Conservation (phyloP, 1,140 invertebrate species). For the Drosophila dunni region DNA sequence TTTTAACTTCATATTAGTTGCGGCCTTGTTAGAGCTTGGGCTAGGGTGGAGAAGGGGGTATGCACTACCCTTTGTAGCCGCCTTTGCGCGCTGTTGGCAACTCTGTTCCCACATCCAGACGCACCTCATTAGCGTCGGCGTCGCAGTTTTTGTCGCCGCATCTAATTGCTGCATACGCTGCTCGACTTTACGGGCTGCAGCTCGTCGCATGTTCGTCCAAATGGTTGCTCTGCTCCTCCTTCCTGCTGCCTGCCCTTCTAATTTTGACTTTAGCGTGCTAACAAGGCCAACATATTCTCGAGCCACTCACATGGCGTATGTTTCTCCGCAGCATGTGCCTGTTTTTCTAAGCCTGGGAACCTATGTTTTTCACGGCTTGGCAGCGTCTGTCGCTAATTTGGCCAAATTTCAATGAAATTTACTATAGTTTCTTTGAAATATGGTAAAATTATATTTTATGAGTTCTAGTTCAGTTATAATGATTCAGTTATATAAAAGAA, state of each 20-base stretch:
- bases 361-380: conserved; percentile 56
- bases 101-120: conserved; percentile 60
- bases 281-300: conserved; percentile 82
- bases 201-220: not conserved
- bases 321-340: conserved; percentile 40
- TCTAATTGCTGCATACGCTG: conserved; percentile 80
- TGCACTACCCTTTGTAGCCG: conserved; percentile 30
- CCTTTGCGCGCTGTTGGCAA: conserved; percentile 42
- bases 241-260: not conserved
- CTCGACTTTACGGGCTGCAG: conserved; percentile 26
- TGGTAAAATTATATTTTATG: not conserved
- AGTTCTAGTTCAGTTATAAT: too few species aligned
- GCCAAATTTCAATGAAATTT: not conserved
- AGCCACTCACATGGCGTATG: conserved; percentile 67
- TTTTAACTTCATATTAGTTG: conserved; percentile 51
- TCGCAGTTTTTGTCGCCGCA: conserved; percentile 68
- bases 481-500: too few species aligned
- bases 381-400: conserved; percentile 4
- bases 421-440: not conserved
- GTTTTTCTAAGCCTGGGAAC: conserved; percentile 74
- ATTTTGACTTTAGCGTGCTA: conserved; percentile 60
- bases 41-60: too few species aligned
- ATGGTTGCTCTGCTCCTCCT: conserved; percentile 11
- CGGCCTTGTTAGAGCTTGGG: conserved; percentile 21
- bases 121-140: conserved; percentile 72